Evolutionary conservation across 2,113 vertebrate genomes (phyloP).

Genomic region (Percina caprodes): DNA sequence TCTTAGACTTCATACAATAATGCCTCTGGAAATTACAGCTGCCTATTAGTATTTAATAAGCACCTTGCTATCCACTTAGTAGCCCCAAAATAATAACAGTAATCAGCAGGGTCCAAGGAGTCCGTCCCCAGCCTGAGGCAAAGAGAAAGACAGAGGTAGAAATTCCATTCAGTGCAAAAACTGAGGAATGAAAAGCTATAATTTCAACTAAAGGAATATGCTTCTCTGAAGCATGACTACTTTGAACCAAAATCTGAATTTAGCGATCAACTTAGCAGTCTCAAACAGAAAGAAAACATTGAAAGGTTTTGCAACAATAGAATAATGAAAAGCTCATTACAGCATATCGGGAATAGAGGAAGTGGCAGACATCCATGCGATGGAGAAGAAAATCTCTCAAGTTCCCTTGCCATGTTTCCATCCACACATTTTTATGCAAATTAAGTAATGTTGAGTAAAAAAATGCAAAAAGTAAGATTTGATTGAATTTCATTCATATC

Average conservation of each 20-base stretch:
- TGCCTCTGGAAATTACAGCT: conserved; percentile 51
- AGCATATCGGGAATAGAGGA: background rate
- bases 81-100: conserved; percentile 56
- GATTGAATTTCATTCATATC: too few relatives aligned
- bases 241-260: conserved; percentile 36
- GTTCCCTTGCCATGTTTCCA: background rate
- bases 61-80: conserved; percentile 46
- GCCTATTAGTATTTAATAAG: conserved; percentile 66
- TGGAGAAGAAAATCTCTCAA: background rate
- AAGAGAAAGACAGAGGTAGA: conserved; percentile 24
- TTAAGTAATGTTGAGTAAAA: too few relatives aligned
- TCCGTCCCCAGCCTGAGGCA: conserved; percentile 26
- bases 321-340: conserved; percentile 1
- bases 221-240: conserved; percentile 37
- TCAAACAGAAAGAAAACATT: conserved; percentile 27
- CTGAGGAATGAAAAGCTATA: conserved; percentile 26
- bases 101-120: conserved; percentile 43
- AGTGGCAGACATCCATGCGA: background rate
- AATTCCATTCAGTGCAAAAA: conserved; percentile 33
- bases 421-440: too few relatives aligned
- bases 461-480: too few relatives aligned
- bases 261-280: conserved; percentile 14
- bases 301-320: conserved; percentile 10
- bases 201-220: conserved; percentile 32
- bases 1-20: conserved; percentile 45